Evolutionary conservation across 2,113 vertebrate species (phyloP).

Genomic region (Phalacrocorax aristotelis): DNA sequence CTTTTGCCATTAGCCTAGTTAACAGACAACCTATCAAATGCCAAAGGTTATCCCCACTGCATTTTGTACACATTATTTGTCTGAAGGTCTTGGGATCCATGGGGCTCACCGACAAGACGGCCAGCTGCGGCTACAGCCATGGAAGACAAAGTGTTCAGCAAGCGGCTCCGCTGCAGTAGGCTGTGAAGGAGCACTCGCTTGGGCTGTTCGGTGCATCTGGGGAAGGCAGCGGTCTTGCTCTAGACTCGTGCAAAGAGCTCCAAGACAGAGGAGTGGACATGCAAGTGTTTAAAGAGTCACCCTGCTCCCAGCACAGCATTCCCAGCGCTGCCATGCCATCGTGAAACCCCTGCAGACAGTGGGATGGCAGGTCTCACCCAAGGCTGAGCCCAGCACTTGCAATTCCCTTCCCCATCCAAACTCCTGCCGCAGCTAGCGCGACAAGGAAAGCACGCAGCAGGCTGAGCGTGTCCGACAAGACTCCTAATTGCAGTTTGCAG

Average conservation of each 20-base stretch:
- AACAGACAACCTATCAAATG: background rate
- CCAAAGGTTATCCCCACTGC: background rate
- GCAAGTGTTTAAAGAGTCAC: fast-evolving
- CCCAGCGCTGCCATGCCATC: background rate
- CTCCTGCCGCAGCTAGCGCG: background rate
- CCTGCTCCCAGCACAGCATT: background rate
- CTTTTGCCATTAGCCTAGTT: background rate
- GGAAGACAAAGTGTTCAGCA: background rate
- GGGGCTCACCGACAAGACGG: fast-evolving
- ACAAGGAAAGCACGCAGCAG: background rate
- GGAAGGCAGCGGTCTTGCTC: background rate
- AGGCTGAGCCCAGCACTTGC: background rate
- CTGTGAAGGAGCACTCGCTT: background rate
- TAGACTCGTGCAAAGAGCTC: background rate
- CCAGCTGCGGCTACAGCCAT: background rate
- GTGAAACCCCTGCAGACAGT: background rate
- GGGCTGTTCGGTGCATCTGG: fast-evolving
- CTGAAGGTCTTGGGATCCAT: background rate
- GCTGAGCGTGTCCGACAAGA: background rate
- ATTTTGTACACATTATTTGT: fast-evolving
- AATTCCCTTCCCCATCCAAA: background rate
- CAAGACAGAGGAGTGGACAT: background rate
- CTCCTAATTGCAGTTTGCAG: background rate
- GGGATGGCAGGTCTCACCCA: background rate
- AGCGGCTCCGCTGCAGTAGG: background rate